A percentile compares a stretch with the other conserved stretches of the same genome.
These are phyloP conservation scores for Bilobella aurantiaca DNA, from an alignment of 1,140 invertebrate species.

Conservation along the genomic window DNA sequence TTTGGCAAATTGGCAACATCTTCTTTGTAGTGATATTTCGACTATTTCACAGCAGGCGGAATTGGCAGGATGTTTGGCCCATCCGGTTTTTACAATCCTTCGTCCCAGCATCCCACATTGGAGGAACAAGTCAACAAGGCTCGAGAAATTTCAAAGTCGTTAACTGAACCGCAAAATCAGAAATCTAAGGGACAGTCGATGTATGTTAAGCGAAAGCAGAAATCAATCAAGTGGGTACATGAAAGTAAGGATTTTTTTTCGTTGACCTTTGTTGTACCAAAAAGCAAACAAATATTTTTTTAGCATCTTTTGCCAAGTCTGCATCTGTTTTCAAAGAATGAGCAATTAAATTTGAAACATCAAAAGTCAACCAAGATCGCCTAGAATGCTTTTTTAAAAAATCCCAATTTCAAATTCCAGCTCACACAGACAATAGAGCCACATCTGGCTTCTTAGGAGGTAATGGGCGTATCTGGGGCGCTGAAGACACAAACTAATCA, in stretches of 20 bases:
- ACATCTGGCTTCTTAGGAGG: background rate
- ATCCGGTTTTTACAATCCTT: constrained; percentile 77
- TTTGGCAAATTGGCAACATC: no score
- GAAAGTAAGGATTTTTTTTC: constrained; percentile 52
- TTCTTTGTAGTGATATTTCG: no score
- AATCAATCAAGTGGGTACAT: constrained; percentile 87
- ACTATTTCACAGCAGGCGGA: no score
- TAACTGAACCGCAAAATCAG: constrained; percentile 81
- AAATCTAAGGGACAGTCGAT: constrained; percentile 85
- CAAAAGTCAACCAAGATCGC: no score
- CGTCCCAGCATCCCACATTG: constrained; percentile 79
- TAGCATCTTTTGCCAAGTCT: no score
- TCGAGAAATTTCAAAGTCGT: constrained; percentile 76
- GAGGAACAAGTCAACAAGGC: constrained; percentile 90
- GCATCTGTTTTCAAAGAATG: no score
- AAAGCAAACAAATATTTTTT: background rate
- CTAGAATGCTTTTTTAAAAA: background rate
- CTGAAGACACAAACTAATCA: background rate
- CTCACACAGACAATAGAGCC: background rate
- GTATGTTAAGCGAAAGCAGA: constrained; percentile 87
- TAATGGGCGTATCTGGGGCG: background rate
- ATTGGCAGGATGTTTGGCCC: constrained; percentile 77
- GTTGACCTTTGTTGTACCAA: background rate
- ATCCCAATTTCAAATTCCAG: background rate
- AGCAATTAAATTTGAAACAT: background rate